Evolutionary conservation across 2,797 vertebrate genomes (phyloP), one percentile per base, ranked within the genome.

Genomic region (Crocodylus rhombifer): DNA sequence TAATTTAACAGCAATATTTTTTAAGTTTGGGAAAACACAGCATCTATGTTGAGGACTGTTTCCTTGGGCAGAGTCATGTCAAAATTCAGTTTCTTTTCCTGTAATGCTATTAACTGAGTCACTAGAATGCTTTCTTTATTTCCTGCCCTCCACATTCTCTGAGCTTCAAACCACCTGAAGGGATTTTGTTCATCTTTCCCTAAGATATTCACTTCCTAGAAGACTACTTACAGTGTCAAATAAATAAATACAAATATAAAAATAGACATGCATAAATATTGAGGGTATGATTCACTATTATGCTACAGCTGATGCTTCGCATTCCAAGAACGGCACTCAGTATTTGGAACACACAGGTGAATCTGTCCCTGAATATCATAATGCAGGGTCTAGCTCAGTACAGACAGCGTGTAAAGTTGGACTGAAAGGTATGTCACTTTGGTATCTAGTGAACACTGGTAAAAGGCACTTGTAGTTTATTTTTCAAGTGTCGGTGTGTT

Each of bases 251-350:
- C 86, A 76, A 90, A 85, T 91, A 92, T 78, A 91, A 81, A 69
- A 75, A 88, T 60, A 92, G 92, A 90, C 87, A 25, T 80, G 64
- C 0, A 0, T 95, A 64, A 92, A 55, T 75, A 28, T 10, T 80
- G 88, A 86, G 69, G 62, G 71, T 69, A 94, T 36, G 73, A 93
- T 58, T 26, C 86, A 71, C 78, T 61, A 28, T 56, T 89, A 20
- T 75, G 57, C 25, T 93, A 77, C 81, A 88, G 90, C 79, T 91
- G 89, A 91, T 94, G 30, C 79, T 62, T 94, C 83, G 69, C 87
- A 81, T 95, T 93, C 91, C 87, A 82, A 63, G 75, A 17, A 23
- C 84, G 94, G 87, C 91, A 86, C 42, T 51, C 82, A 23, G 7
- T 51, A 82, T n/a, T 92, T 92, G 83, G 25, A 51, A 80, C 80